These are phyloP conservation scores for Potorous gilbertii DNA, from an alignment of 2,797 vertebrate genomes.

Conservation along the genomic window DNA sequence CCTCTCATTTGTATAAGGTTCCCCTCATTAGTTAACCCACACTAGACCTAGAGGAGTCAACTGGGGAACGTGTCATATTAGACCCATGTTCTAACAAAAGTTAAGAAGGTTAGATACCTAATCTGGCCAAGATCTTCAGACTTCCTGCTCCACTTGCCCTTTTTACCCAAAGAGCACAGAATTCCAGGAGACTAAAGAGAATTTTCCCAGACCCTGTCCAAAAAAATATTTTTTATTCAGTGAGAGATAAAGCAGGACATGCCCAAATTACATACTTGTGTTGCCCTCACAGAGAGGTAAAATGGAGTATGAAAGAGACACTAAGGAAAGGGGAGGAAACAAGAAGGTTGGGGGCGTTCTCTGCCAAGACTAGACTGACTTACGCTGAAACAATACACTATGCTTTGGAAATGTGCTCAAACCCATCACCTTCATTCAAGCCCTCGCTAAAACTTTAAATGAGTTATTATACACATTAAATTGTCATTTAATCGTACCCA, in stretches of 20 bases:
- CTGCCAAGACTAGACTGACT: conserved; percentile 57
- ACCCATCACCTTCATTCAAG: conserved; percentile 77
- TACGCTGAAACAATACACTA: conserved; percentile 50
- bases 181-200: background rate
- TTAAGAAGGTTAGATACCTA: background rate
- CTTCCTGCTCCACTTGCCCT: background rate
- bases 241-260: conserved; percentile 27
- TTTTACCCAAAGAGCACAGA: background rate
- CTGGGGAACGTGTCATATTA: background rate
- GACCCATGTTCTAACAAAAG: background rate
- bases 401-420: conserved; percentile 61
- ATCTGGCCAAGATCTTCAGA: background rate
- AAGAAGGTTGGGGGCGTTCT: conserved; percentile 44
- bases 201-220: conserved; percentile 24
- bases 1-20: background rate
- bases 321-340: conserved; percentile 29
- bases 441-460: conserved; percentile 77
- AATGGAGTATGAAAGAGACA: conserved; percentile 6
- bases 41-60: background rate
- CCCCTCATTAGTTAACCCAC: background rate
- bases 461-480: conserved; percentile 81
- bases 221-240: background rate
- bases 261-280: conserved; percentile 17
- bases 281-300: conserved; percentile 28
- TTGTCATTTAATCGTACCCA: conserved; percentile 79